Evolutionary conservation across 1,140 invertebrate genomes (phyloP).

Genomic region (Apis laboriosa): DNA sequence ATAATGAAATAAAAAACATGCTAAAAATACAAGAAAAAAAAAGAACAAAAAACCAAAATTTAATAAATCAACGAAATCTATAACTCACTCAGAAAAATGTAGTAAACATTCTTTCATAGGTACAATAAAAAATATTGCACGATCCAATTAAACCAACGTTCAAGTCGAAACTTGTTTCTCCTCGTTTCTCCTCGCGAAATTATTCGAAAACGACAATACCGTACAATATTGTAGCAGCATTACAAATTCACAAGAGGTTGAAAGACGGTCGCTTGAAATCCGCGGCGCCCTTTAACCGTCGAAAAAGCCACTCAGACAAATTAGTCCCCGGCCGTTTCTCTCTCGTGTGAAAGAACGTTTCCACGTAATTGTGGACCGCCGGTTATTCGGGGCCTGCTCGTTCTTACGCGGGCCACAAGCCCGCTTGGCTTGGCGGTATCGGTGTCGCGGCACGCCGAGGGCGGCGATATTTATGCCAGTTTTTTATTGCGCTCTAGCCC

Average conservation of each 20-base stretch:
- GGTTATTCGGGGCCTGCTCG: conserved; percentile 53
- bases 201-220: not conserved
- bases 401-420: conserved; percentile 64
- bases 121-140: not conserved
- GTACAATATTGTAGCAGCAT: too few relatives aligned
- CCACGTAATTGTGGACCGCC: conserved; percentile 45
- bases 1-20: too few relatives aligned
- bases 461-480: conserved; percentile 77
- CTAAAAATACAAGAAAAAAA: too few relatives aligned
- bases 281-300: conserved; percentile 42
- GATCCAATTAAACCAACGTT: not conserved
- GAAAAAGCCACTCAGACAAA: conserved; percentile 80
- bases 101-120: not conserved
- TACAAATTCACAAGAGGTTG: not conserved
- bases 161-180: not conserved
- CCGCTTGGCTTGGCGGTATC: conserved; percentile 41
- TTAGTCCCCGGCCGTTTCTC: conserved; percentile 66
- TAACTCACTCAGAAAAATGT: too few relatives aligned
- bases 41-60: too few relatives aligned
- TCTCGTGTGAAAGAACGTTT: conserved; percentile 40
- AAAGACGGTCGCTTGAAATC: conserved; percentile 17
- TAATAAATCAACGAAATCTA: too few relatives aligned
- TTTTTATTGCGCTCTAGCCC: conserved; percentile 77
- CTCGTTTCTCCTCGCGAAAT: not conserved
- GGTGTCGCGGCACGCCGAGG: conserved; percentile 20